Evolutionary conservation across 1,140 invertebrate species (phyloP).

Genomic region (Laupala kohalensis): DNA sequence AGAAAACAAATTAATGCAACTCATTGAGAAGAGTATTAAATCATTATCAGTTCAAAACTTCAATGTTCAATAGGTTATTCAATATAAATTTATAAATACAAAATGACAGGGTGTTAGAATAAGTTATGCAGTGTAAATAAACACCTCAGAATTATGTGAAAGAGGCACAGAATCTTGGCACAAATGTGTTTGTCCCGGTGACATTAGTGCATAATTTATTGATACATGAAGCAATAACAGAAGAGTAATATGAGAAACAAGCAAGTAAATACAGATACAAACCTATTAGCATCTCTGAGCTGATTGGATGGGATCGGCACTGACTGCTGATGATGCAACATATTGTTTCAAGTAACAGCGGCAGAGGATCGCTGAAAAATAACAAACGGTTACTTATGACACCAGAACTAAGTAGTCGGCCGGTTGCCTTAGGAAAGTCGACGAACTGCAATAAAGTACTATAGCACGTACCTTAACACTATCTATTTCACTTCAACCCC

Average conservation of each 20-base stretch:
- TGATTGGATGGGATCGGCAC: slow-evolving; percentile 2
- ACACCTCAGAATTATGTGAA: too few relatives aligned
- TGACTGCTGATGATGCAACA: slow-evolving; percentile 5
- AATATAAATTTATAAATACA: too few relatives aligned
- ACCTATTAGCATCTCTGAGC: slow-evolving; percentile 5
- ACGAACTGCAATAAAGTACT: background rate
- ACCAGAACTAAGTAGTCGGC: background rate
- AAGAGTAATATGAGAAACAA: too few relatives aligned
- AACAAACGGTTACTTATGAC: background rate
- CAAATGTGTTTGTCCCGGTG: too few relatives aligned
- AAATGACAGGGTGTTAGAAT: too few relatives aligned
- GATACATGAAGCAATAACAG: too few relatives aligned
- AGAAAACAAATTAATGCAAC: background rate
- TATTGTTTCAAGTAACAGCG: background rate
- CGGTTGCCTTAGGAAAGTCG: too few relatives aligned
- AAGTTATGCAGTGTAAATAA: too few relatives aligned
- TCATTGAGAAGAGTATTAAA: too few relatives aligned
- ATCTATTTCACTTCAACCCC: slow-evolving; percentile 7
- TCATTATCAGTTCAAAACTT: background rate
- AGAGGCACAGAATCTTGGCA: too few relatives aligned
- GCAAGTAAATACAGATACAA: too few relatives aligned
- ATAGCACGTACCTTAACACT: background rate
- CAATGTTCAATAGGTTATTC: background rate
- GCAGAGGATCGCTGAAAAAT: background rate
- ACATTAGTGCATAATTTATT: too few relatives aligned